Evolutionary conservation across 2,888 invertebrate species (phyloP), one percentile per base, ranked within the genome.

Genomic region (Limnephilus auricula): DNA sequence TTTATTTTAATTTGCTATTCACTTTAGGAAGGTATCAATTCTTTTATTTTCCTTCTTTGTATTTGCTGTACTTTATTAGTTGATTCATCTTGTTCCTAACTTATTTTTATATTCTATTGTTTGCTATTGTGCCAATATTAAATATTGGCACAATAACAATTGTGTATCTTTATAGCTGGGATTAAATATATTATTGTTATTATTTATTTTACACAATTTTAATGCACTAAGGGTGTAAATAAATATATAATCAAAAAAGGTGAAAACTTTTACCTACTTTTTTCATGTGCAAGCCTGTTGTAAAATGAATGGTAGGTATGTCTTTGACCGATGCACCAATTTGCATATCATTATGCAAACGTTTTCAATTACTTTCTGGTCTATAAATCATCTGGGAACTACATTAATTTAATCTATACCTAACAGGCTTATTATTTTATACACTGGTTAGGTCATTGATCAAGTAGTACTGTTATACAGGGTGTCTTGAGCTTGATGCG

Each of bases 361-460:
- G 32, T n/a, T 85, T 85, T 45, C 34, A 37, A 85, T 40, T 40
- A 45, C 30, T 85, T 85, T 85, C 85, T 85, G 85, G 85, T 85
- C 85, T 85, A 85, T 40, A 40, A 85, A 85, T 85, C 85, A 85
- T n/a, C 37, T 85, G 85, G 85, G 40, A 85, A 85, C 25, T 65
- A 65, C 65, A 65, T 25, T 25, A 0, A 65, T 65, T 25, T 65
- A 65, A 65, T n/a, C 65, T 65, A 65, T 25, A 65, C 25, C 6
- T n/a, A 18, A 25, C 65, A 65, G 65, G 65, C 25, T n/a, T 65
- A 65, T 65, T 65, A 25, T 65, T n/a, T 65, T 65, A n/a, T 65
- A 65, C 65, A 25, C 65, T n/a, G 10, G 65, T 65, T 65, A 65
- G 65, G 65, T 65, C 25, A 65, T 65, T 65, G 65, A 65, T 65